Conservation (phyloP, 2,113 vertebrate genomes). For the Eulemur rufifrons region DNA sequence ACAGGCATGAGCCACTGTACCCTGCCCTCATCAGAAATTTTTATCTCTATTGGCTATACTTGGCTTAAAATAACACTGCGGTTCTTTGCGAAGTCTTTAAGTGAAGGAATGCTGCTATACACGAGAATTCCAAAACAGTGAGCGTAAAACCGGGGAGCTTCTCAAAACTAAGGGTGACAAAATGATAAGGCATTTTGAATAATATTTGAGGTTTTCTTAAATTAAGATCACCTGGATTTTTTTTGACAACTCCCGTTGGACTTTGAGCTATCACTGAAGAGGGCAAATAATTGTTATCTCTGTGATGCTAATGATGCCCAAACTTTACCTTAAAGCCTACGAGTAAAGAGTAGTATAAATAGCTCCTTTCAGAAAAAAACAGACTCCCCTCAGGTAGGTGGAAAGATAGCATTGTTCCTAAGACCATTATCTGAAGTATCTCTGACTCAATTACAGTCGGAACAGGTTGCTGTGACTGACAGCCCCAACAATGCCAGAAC, state of each 20-base stretch:
- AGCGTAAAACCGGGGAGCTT: background rate
- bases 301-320: constrained; percentile 38
- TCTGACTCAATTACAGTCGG: constrained; percentile 58
- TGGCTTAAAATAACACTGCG: background rate
- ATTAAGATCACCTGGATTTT: background rate
- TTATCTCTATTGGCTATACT: background rate
- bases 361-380: constrained; percentile 48
- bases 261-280: background rate
- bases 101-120: background rate
- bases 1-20: no score
- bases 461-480: constrained; percentile 53
- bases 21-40: background rate
- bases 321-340: constrained; percentile 64
- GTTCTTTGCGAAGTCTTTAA: background rate
- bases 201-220: background rate
- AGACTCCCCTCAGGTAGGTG: constrained; percentile 65
- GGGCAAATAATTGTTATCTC: background rate
- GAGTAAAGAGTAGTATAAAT: constrained; percentile 67
- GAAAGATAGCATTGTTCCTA: constrained; percentile 61
- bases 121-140: background rate
- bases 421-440: constrained; percentile 50
- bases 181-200: background rate
- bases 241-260: background rate
- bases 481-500: constrained; percentile 30
- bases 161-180: background rate